These are phyloP conservation scores for Promerops cafer DNA, from an alignment of 2,113 vertebrate species.

Conservation along the genomic window DNA sequence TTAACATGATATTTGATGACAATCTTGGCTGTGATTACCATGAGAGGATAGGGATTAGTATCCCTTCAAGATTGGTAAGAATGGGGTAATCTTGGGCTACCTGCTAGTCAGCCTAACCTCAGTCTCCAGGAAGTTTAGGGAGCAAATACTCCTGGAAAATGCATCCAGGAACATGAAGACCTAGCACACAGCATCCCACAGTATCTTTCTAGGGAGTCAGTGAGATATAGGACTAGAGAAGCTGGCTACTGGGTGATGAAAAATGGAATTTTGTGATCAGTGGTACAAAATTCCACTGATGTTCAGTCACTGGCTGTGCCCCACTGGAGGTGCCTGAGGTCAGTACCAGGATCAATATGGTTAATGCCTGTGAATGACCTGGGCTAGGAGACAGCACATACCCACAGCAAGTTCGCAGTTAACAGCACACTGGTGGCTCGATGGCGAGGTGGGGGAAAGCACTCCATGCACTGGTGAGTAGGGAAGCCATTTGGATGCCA, in stretches of 20 bases:
- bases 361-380: neutral
- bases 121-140: neutral
- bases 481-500: neutral
- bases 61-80: neutral
- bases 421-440: neutral
- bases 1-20: neutral
- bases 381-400: neutral
- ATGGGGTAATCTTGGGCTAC: neutral
- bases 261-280: neutral
- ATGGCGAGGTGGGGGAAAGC: fast-evolving
- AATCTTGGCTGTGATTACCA: neutral
- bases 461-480: neutral
- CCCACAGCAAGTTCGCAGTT: neutral
- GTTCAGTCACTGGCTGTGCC: neutral
- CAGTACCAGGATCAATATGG: neutral
- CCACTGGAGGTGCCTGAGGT: neutral
- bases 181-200: neutral
- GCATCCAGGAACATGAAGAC: neutral
- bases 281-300: neutral
- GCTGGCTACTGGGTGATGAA: neutral
- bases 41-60: neutral
- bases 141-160: neutral
- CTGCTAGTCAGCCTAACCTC: neutral
- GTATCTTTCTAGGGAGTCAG: neutral
- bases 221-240: neutral